These are phyloP conservation scores for Xanthostigma xanthostigma DNA, from an alignment of 2,888 invertebrate genomes.

Conservation along the genomic window DNA sequence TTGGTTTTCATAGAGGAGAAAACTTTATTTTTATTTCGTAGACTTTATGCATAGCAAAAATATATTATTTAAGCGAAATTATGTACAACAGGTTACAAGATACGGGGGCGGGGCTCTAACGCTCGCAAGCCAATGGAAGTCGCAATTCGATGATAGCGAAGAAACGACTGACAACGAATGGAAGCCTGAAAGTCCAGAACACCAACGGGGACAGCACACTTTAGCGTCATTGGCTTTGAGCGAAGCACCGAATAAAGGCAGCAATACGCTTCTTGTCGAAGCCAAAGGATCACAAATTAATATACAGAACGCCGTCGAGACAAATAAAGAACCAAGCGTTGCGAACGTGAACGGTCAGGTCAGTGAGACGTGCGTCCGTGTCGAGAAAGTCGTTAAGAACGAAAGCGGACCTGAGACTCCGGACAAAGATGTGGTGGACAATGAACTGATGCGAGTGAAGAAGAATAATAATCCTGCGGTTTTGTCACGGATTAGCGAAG, in stretches of 20 bases:
- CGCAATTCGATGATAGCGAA: slow-evolving; percentile 90
- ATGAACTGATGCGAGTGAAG: neutral
- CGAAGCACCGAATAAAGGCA: slow-evolving; percentile 4
- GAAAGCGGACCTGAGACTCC: too few relatives aligned
- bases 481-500: slow-evolving; percentile 1
- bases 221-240: slow-evolving; percentile 1
- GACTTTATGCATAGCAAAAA: too few relatives aligned
- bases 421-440: neutral
- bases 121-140: slow-evolving; percentile 87
- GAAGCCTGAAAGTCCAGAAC: slow-evolving; percentile 67
- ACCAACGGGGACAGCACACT: slow-evolving; percentile 20
- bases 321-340: neutral
- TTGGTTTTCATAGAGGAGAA: too few relatives aligned
- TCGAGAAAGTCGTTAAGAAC: too few relatives aligned
- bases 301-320: neutral
- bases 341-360: neutral
- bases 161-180: slow-evolving; percentile 90
- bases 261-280: slow-evolving; percentile 1
- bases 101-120: slow-evolving; percentile 86
- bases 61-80: neutral
- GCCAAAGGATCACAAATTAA: neutral
- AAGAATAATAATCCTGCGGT: neutral
- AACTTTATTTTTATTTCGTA: too few relatives aligned
- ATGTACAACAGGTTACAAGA: slow-evolving; percentile 56
- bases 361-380: neutral